Base-by-base conservation (phyloP, 2,797 vertebrate genomes). In the Gymnoscopelus microlampas region DNA sequence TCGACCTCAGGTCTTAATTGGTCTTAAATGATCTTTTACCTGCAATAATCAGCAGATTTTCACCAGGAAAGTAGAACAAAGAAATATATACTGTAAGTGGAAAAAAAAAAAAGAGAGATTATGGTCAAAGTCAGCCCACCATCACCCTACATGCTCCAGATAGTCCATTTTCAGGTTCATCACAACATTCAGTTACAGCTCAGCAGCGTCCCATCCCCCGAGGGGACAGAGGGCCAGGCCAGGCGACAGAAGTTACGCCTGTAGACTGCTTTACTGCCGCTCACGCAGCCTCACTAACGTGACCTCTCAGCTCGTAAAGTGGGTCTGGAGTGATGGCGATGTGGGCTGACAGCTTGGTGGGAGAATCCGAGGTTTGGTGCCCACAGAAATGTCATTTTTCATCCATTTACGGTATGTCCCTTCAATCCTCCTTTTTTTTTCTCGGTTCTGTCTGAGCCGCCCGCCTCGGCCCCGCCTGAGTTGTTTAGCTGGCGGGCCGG, bases 301-400 rank as follows among this genome's bases (percentile, higher is more conserved):
- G 49, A 44, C 70, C 55, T 44, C 61, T 60, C 23, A 9, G 8
- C 53, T 51, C 63, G 61, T 24, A 39, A 61, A 49, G 51, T 47
- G 9, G 49, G 60, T 35, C 59, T 59, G 71, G 19, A 63, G 60
- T 68, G 71, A 74, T 13, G 55, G 49, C 44, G 60, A 68, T 63
- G 32, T 9, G 35, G 15, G 15, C 65, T 68, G 72, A 74, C 72
- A 74, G 66, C 54, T 39, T 19, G 54, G 60, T 63, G 60, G 60
- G 47, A 19, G 19, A 63, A 19, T 63, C 65, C n/a, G 7, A 48
- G 64, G 29, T 62, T 63, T 29, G 53, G 32, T 63, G 54, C 65
- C 71, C 49, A 54, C 48, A 59, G 60, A 74, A 64, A 74, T 64
- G 55, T 68, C 24, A 59, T 74, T 69, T 69, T 60, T 69, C 49